Evolutionary conservation across 2,797 vertebrate genomes (phyloP), one percentile per base, ranked within the genome.

Genomic region (Telmatherina bonti): DNA sequence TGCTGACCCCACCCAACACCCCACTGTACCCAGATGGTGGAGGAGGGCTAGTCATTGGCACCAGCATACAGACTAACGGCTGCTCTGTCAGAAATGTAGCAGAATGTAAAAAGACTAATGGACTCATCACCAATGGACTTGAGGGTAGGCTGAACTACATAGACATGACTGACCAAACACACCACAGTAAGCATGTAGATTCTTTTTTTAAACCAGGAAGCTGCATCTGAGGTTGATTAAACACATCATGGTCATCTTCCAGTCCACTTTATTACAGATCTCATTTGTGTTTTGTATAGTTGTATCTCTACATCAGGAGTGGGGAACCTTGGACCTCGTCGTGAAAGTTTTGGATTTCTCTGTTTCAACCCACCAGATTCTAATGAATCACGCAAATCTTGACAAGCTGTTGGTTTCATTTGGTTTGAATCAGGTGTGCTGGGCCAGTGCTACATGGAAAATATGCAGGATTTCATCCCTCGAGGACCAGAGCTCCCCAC

Each of bases 1-100:
- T 98, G 63, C 84, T 97, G 82, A 97, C 97, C 0, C 96, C 97
- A 0, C 96, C 97, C 20, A 95, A 96, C 88, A 97, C 96, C 1
- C 96, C 97, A 0, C 90, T 97, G 1, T 95, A 95, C 89, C 94
- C 95, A 0, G 96, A 97, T 0, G 87, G 78, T 35, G 89, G 85
- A 11, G 78, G 59, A 8, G 78, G 78, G 8, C 30, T 62, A 0
- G 67, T 72, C 74, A 22, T 66, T 5, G 72, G 83, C 51, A 76
- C 82, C 67, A 79, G 41, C 49, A 54, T 81, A 0, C 93, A 93
- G 60, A 81, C 89, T 13, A 85, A 92, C 0, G 93, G 93, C 76
- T 91, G 91, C 78, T 74, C 68, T 20, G 62, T 72, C 76, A 79
- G 92, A 0, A 12, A 68, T 29, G 52, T 85, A 54, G 90, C 85